phyloP scores from a whole-genome alignment of 2,888 invertebrate species.

The Drosophila parthenogenetica region DNA sequence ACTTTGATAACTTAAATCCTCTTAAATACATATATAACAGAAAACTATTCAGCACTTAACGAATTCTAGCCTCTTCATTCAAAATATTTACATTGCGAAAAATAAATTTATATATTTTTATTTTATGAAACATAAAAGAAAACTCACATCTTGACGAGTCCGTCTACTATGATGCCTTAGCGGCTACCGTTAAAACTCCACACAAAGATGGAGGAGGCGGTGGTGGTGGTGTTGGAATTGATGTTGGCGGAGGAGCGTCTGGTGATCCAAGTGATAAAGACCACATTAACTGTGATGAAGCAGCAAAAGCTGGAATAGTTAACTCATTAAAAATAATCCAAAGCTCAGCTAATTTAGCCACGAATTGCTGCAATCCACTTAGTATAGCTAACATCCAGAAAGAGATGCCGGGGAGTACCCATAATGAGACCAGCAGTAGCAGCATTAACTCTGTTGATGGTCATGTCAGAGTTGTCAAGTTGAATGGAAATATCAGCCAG shows the following conservation, averaged over 20 bases:
- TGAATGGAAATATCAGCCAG: slow-evolving; percentile 35
- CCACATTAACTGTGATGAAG: slow-evolving; percentile 52
- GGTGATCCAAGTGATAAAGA: slow-evolving; percentile 38
- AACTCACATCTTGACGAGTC: slow-evolving; percentile 90
- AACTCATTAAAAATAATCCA: slow-evolving; percentile 19
- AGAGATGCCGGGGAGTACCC: slow-evolving; percentile 13
- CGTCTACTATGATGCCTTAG: slow-evolving; percentile 92
- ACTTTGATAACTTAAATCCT: too few species aligned
- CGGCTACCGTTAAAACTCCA: slow-evolving; percentile 86
- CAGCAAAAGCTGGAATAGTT: slow-evolving; percentile 12
- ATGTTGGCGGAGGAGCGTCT: slow-evolving; percentile 11
- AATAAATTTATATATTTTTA: too few species aligned
- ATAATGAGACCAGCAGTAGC: slow-evolving; percentile 23
- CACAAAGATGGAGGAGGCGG: slow-evolving; percentile 46
- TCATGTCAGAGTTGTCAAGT: slow-evolving; percentile 19
- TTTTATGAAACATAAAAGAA: slow-evolving; percentile 68
- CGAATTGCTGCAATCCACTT: slow-evolving; percentile 21
- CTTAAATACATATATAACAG: too few species aligned
- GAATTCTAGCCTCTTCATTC: too few species aligned
- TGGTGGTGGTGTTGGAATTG: too few species aligned
- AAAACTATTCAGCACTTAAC: too few species aligned
- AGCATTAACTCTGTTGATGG: slow-evolving; percentile 20
- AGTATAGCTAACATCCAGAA: slow-evolving; percentile 9
- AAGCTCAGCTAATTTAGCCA: slow-evolving; percentile 14
- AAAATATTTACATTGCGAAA: too few species aligned